Evolutionary conservation across 2,888 invertebrate genomes (phyloP).

Genomic region (Morpho deidamia): DNA sequence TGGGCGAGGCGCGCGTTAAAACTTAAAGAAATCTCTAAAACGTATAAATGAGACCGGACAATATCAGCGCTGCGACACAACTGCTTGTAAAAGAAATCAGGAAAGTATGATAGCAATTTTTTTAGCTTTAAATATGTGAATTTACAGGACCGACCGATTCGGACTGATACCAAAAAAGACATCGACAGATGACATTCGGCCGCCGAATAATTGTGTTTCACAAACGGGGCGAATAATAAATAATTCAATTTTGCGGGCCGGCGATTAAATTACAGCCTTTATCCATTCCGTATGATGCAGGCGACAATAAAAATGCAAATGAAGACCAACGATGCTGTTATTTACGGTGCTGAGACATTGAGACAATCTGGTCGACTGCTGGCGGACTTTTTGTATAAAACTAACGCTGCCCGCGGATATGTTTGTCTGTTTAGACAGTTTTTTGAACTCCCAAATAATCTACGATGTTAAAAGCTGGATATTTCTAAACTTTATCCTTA

Average conservation of each 20-base stretch:
- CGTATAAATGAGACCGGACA: slow-evolving; percentile 34
- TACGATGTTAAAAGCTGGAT: no score
- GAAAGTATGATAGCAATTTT: slow-evolving; percentile 37
- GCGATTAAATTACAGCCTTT: slow-evolving; percentile 64
- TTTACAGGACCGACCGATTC: slow-evolving; percentile 39
- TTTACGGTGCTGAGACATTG: slow-evolving; percentile 51
- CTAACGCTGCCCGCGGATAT: slow-evolving; percentile 21
- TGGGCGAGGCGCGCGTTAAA: slow-evolving; percentile 10
- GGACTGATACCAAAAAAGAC: slow-evolving; percentile 45
- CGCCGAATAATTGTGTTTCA: slow-evolving; percentile 59
- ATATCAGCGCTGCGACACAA: slow-evolving; percentile 36
- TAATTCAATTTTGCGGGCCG: slow-evolving; percentile 69
- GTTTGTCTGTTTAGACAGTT: not conserved
- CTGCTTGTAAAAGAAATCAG: slow-evolving; percentile 38
- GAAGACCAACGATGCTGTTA: slow-evolving; percentile 57
- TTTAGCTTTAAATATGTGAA: slow-evolving; percentile 39
- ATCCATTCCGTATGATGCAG: slow-evolving; percentile 53
- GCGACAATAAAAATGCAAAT: slow-evolving; percentile 76
- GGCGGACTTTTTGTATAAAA: slow-evolving; percentile 24
- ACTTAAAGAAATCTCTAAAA: slow-evolving; percentile 25
- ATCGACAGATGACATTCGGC: slow-evolving; percentile 37
- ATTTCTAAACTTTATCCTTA: no score
- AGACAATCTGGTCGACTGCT: slow-evolving; percentile 40
- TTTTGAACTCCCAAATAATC: no score
- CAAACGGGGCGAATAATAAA: slow-evolving; percentile 59